Conservation (phyloP, 37 sponge, comb jelly and placozoan genomes). For the Crambe crambe region DNA sequence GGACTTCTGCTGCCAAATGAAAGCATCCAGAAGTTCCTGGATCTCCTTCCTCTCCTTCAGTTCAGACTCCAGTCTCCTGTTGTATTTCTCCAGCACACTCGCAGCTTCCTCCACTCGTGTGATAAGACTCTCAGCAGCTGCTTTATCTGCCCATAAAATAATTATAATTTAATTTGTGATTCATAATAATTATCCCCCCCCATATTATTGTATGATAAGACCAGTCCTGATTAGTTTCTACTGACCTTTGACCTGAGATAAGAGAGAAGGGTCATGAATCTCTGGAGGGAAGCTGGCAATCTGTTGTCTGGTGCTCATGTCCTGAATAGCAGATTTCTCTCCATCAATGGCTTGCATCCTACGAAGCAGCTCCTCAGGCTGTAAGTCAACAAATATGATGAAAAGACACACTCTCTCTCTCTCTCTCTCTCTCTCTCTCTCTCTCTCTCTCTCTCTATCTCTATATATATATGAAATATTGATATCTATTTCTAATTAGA, state of each 20-base stretch:
- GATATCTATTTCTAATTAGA: no score
- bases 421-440: no score
- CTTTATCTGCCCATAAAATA: conserved; percentile 40
- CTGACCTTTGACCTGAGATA: conserved; percentile 53
- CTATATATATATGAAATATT: no score
- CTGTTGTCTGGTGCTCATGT: conserved; percentile 31
- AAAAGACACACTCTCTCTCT: no score
- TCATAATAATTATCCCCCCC: no score
- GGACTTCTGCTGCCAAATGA: conserved; percentile 60
- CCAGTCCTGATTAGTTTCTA: background rate
- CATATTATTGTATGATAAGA: background rate
- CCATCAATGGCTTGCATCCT: conserved; percentile 53
- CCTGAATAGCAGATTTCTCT: conserved; percentile 34
- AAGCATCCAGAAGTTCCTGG: conserved; percentile 58
- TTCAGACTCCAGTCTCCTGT: conserved; percentile 41
- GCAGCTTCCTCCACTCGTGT: conserved; percentile 48
- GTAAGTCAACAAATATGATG: background rate
- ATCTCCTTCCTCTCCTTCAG: conserved; percentile 72
- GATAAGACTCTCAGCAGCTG: conserved; percentile 36
- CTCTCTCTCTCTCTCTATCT: no score
- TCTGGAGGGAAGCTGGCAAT: conserved; percentile 62
- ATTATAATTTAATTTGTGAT: background rate
- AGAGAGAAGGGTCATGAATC: conserved; percentile 37
- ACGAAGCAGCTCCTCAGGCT: conserved; percentile 66
- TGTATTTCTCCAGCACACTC: conserved; percentile 50